Base-by-base conservation (phyloP, 1,140 invertebrate genomes). In the Cotesia glomerata region DNA sequence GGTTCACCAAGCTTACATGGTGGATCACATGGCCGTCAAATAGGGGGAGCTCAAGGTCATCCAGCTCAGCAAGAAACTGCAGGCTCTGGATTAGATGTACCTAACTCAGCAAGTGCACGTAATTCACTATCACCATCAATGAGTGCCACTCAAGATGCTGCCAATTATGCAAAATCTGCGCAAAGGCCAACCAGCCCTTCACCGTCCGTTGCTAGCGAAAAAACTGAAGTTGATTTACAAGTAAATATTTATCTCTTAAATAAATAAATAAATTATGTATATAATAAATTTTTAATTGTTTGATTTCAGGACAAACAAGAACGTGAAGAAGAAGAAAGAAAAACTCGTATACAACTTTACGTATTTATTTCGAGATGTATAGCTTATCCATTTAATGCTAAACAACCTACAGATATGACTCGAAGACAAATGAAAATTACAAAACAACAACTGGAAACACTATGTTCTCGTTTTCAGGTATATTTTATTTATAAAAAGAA, bases 321-420 rank as follows among this genome's bases (percentile, higher is more conserved):
- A 83, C 90, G 95, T 49, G 93, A 97, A 80, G 96, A 98, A 87
- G 95, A 97, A 82, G 95, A 98, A 80, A 90, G 96, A 68, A 98
- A 98, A 86, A 90, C 92, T 59, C 91, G 95, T 65, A 92, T 99
- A 54, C 98, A 99, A 84, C 88, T 99, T 26, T 99, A 99, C 87
- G 98, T 99, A 69, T 99, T 99, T 87, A 95, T 99, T 77, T 97
- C 97, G 75, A 90, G 98, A 85, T 99, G 98, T 88, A 93, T 99
- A 81, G 96, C 98, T 3, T 99, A 99, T 90, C 98, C 98, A 5
- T 99, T 99, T 88, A 99, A 99, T 88, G 97, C 97, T 4, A 99
- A 99, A 88, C 98, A 99, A 86, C 97, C 97, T 0, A 98, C 96
- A 16, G 98, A 99, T 85, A 97, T 99, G 96, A 97, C 95, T 13